Base-by-base conservation (phyloP, 2,888 invertebrate species). In the Cynaeus angustus region DNA sequence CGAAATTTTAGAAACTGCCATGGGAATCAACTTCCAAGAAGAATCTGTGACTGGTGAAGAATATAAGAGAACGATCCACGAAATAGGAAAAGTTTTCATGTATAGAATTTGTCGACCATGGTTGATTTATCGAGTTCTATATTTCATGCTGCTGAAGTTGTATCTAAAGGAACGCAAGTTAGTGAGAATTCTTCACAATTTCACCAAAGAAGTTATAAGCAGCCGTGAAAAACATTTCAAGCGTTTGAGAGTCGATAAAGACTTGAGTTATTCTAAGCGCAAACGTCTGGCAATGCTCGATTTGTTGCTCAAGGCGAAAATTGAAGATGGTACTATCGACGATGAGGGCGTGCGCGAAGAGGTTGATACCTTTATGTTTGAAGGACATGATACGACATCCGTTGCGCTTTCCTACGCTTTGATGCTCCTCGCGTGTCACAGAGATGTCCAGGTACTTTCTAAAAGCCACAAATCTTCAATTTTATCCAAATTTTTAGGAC, bases 331-430 rank as follows among this genome's bases (percentile, higher is more conserved):
- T 14, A 38, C 70, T 10, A 88, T 89, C 33, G 86, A 88, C 75
- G 85, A 85, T 68, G 75, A 80, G 38, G 89, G 88, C 0, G 87
- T 89, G 66, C 86, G 88, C 74, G 89, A 89, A 78, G 89, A 89
- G 83, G 89, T 89, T 0, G 89, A 89, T 71, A 90, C 89, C 0
- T 89, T 89, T 59, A 88, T 89, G 87, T 89, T 89, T 79, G 89
- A 79, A 76, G 79, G 78, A 0, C 78, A 78, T 37, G 79, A 79
- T 62, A 79, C 78, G 0, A 78, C 78, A 14, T 53, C 77, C 9
- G 65, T 73, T 33, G 77, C 75, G 26, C 62, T 78, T 33, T 70
- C 64, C 6, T 71, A 73, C 43, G 66, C 74, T 3, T 38, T 78
- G 14, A 62, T 74, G 53, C 10, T 69, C 14, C 50, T 78, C n/a